Evolutionary conservation across 2,888 invertebrate species (phyloP).

Genomic region (Eristalinus sepulchralis): DNA sequence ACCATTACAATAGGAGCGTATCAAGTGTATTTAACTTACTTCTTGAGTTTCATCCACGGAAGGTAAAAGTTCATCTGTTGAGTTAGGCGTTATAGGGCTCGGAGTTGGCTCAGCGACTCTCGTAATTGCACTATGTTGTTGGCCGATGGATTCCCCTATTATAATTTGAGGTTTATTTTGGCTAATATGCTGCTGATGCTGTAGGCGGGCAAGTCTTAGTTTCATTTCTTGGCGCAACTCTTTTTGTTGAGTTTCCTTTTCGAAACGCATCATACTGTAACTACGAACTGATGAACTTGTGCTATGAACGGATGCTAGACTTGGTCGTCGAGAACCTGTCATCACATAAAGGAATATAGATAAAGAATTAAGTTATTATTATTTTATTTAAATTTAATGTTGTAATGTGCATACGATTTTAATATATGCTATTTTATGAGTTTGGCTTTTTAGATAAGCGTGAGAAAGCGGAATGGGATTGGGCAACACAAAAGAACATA

Average conservation of each 20-base stretch:
- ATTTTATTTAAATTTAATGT: neutral
- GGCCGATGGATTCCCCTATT: constrained; percentile 80
- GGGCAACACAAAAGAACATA: constrained; percentile 41
- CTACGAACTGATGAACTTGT: constrained; percentile 91
- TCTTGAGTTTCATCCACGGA: constrained; percentile 91
- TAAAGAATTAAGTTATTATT: neutral
- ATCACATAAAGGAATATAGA: constrained; percentile 23
- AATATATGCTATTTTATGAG: constrained; percentile 5
- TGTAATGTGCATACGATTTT: neutral
- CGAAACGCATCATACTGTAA: constrained; percentile 90
- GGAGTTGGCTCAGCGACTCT: constrained; percentile 83
- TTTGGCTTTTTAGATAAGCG: constrained; percentile 3
- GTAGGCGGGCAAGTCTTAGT: constrained; percentile 87
- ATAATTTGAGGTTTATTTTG: constrained; percentile 82
- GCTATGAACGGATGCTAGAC: constrained; percentile 92
- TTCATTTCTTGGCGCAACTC: constrained; percentile 90
- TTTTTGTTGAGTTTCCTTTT: constrained; percentile 90
- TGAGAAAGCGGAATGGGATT: constrained; percentile 26
- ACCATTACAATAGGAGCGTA: neutral
- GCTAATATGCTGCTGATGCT: constrained; percentile 83
- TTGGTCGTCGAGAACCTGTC: constrained; percentile 93
- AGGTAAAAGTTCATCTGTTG: constrained; percentile 91
- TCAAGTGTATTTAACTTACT: constrained; percentile 80
- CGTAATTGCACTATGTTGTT: constrained; percentile 77
- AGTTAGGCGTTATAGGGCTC: constrained; percentile 90